A percentile compares a stretch with the other conserved stretches of the same genome.
Evolutionary conservation across 2,888 invertebrate genomes (phyloP).

Genomic region (Lasioglossum calceatum): DNA sequence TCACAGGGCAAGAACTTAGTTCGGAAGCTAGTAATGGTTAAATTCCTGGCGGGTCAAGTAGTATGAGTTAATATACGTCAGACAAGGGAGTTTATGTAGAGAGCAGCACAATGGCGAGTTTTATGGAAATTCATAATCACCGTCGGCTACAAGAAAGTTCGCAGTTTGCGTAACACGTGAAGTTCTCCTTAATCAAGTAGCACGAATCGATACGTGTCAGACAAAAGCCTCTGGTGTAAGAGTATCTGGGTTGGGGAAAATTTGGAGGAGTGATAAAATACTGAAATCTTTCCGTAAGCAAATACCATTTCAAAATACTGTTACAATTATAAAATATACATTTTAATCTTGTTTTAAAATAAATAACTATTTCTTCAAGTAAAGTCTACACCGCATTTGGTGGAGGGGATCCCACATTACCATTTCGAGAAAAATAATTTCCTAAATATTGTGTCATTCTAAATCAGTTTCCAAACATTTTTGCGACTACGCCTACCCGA

Average conservation of each 20-base stretch:
- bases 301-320: no score
- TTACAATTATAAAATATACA: no score
- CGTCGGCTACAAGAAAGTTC: not conserved
- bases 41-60: not conserved
- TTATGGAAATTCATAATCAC: not conserved
- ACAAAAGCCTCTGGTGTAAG: no score
- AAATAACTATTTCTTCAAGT: no score
- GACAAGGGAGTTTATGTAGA: not conserved
- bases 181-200: slow-evolving; percentile 1
- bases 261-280: no score
- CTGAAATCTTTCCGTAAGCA: not conserved
- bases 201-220: slow-evolving; percentile 4
- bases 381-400: no score
- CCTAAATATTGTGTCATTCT: no score
- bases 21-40: not conserved
- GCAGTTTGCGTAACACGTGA: not conserved
- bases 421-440: no score
- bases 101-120: not conserved
- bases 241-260: not conserved
- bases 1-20: not conserved
- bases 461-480: no score
- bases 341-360: no score
- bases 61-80: not conserved
- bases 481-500: no score
- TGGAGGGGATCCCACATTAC: no score